phyloP scores from a whole-genome alignment of 2,888 invertebrate species.

The Drosophila maculinotata region DNA sequence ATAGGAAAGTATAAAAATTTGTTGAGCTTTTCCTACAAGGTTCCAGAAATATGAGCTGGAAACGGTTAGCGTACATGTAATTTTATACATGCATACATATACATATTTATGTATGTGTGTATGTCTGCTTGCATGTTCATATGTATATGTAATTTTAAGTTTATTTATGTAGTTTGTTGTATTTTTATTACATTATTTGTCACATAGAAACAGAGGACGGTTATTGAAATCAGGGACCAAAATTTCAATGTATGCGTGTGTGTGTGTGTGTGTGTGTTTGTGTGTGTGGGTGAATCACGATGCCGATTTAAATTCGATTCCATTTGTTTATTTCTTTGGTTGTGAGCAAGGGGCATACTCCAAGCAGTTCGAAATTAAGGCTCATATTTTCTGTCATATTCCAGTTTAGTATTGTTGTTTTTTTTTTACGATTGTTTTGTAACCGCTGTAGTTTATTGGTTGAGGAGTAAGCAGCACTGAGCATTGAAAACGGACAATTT shows the following conservation, averaged over 20 bases:
- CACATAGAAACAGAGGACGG: conserved; percentile 82
- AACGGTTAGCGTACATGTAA: conserved; percentile 30
- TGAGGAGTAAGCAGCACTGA: not conserved
- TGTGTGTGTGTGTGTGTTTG: not conserved
- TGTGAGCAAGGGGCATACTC: conserved; percentile 68
- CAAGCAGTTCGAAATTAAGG: conserved; percentile 53
- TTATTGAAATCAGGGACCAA: conserved; percentile 69
- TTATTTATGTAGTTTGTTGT: conserved; percentile 10
- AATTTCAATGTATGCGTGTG: conserved; percentile 3
- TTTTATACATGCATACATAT: conserved; percentile 8
- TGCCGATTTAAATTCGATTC: conserved; percentile 42
- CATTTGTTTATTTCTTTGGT: conserved; percentile 40
- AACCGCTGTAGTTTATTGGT: conserved; percentile 15
- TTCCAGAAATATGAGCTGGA: conserved; percentile 41
- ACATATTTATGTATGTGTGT: too few relatives aligned
- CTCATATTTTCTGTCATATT: conserved; percentile 20
- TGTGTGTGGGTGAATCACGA: conserved; percentile 23
- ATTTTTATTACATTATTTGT: conserved; percentile 77
- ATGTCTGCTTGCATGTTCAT: not conserved
- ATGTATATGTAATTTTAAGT: conserved; percentile 7
- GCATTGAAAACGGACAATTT: not conserved
- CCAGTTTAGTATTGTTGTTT: not conserved
- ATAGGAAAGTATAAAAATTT: conserved; percentile 79
- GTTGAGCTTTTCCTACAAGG: conserved; percentile 57
- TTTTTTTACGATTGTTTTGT: not conserved